Evolutionary conservation across 2,888 invertebrate genomes (phyloP).

Genomic region (Drosophila yooni): DNA sequence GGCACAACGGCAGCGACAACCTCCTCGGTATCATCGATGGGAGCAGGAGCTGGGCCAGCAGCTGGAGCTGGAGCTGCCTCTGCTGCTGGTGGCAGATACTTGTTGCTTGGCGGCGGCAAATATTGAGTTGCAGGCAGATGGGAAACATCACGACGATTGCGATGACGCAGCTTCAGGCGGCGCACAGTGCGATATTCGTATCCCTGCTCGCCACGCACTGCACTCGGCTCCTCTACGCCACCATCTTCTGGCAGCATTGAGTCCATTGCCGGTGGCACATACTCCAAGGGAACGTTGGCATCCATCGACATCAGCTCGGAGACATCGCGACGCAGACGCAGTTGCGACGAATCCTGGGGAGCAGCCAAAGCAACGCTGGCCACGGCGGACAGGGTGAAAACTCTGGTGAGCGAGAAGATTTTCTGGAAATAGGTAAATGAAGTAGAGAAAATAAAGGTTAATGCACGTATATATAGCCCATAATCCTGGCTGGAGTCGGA

Average conservation of each 20-base stretch:
- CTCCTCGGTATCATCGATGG: constrained; percentile 69
- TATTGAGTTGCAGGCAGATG: constrained; percentile 65
- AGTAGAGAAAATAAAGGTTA: not conserved
- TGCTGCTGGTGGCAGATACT: constrained; percentile 67
- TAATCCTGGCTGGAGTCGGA: not conserved
- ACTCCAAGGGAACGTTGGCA: constrained; percentile 42
- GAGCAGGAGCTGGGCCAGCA: not conserved
- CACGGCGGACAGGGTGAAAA: constrained; percentile 66
- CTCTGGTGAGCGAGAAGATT: constrained; percentile 68
- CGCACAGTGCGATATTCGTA: constrained; percentile 76
- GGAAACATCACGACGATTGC: constrained; percentile 78
- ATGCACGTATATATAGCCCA: not conserved
- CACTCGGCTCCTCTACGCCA: constrained; percentile 30
- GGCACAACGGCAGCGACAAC: constrained; percentile 59
- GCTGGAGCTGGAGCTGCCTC: constrained; percentile 18
- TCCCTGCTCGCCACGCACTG: constrained; percentile 58
- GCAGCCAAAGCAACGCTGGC: constrained; percentile 68
- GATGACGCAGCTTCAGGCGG: constrained; percentile 71
- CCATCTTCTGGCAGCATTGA: constrained; percentile 35
- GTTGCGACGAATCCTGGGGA: constrained; percentile 32
- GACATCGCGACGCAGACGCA: constrained; percentile 74
- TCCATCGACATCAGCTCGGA: constrained; percentile 55
- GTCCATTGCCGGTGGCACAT: constrained; percentile 57
- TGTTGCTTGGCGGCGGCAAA: constrained; percentile 66
- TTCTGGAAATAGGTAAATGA: constrained; percentile 56